Evolutionary conservation across 1,140 invertebrate genomes (phyloP).

Genomic region (Harpegnathos saltator): DNA sequence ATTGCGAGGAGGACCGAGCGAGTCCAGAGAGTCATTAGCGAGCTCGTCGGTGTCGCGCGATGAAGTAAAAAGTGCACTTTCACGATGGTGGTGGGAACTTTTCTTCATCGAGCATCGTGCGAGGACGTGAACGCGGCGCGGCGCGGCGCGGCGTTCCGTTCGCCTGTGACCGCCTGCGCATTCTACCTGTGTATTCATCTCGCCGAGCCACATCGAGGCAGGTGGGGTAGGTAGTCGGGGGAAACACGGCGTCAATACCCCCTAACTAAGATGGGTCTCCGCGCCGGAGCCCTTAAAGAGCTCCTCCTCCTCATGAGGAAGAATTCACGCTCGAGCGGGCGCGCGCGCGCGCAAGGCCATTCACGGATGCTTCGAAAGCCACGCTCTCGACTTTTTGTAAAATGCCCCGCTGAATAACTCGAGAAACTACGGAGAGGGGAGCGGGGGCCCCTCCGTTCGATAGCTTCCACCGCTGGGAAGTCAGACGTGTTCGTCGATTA

Average conservation of each 20-base stretch:
- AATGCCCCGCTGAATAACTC: slow-evolving; percentile 12
- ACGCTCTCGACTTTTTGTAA: slow-evolving; percentile 46
- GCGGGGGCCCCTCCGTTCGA: not conserved
- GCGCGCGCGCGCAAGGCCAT: slow-evolving; percentile 71
- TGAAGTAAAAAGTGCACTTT: too few species aligned
- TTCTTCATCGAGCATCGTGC: not conserved
- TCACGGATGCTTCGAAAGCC: slow-evolving; percentile 69
- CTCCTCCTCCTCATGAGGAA: slow-evolving; percentile 68
- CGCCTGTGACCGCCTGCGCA: not conserved
- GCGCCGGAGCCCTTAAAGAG: slow-evolving; percentile 71
- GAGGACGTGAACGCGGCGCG: not conserved
- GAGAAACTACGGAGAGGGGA: not conserved
- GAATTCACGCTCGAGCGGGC: slow-evolving; percentile 69
- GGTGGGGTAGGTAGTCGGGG: slow-evolving; percentile 69
- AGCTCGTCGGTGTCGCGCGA: too few species aligned
- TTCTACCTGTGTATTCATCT: slow-evolving; percentile 29
- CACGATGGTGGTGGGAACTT: not conserved
- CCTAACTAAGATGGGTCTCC: slow-evolving; percentile 73
- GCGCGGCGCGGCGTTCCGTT: too few species aligned
- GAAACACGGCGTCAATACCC: slow-evolving; percentile 77
- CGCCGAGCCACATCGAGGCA: slow-evolving; percentile 60
- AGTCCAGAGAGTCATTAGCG: too few species aligned
- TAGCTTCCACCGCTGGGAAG: not conserved
- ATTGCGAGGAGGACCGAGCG: too few species aligned
- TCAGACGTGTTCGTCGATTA: too few species aligned